Evolutionary conservation across 1,140 invertebrate species (phyloP), one percentile per base, ranked within the genome.

Genomic region (Hestina assimilis): DNA sequence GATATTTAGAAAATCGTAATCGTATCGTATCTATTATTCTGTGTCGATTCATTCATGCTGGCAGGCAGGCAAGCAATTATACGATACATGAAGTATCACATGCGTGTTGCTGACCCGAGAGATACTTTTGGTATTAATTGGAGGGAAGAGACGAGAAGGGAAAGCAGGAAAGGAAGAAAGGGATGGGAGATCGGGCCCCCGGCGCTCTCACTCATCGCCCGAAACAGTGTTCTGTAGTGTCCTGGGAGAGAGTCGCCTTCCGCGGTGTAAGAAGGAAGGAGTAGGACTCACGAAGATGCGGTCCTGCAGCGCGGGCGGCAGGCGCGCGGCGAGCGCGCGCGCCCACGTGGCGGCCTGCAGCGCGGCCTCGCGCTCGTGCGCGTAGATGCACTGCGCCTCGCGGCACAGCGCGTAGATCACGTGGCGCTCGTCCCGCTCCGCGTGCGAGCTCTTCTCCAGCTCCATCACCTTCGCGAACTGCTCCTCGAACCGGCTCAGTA

Each of bases 311-410:
- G 65, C 62, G 52, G 57, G 69, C 21, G 75, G 65, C 6, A 85
- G 75, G 5, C 80, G 69, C 2, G 74, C 68, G 29, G 79, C 91
- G n/a, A 97, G 89, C 47, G 91, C 92, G 80, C 94, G 96, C 11
- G 93, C 93, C 83, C 97, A 95, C 51, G 92, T 92, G 38, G 96
- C 90, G 9, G 94, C 93, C 74, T 95, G 95, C 12, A 96, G 90
- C 28, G 94, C 90, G 59, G 92, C 91, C 66, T 97, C 95, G n/a
- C 95, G 90, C 63, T 94, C 93, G 66, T 93, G 91, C 45, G 93
- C 93, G 71, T 96, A 95, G 62, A 96, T 86, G 47, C 90, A 89
- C 86, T 97, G 96, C 68, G 95, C 92, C 61, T 94, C 92, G 28
- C 96, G 91, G 58, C 95, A 95, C 24, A 94, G 89, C 35, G 91